These are phyloP conservation scores for Scelioninae gen. 2 DNA, from an alignment of 2,888 invertebrate species.

Conservation along the genomic window DNA sequence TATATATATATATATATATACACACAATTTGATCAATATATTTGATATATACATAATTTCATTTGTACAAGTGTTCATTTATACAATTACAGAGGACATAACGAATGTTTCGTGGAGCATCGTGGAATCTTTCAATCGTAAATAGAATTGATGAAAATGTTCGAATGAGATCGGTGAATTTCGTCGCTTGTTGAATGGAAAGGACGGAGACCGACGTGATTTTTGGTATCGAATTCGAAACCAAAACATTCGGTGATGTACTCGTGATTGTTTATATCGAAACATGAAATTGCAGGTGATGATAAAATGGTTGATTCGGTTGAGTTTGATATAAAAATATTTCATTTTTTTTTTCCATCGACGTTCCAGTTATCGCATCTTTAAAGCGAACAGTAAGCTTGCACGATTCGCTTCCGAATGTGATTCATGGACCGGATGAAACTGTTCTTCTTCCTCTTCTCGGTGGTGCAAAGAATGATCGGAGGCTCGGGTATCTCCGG, in stretches of 20 bases:
- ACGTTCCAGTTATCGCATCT: background rate
- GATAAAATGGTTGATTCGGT: background rate
- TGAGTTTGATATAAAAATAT: no score
- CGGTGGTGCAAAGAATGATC: constrained; percentile 73
- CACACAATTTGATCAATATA: no score
- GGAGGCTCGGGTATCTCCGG: constrained; percentile 66
- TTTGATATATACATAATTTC: no score
- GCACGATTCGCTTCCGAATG: constrained; percentile 45
- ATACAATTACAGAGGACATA: no score
- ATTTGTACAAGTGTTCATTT: no score
- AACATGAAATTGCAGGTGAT: background rate
- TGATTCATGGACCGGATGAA: constrained; percentile 37
- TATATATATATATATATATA: no score
- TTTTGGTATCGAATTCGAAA: background rate
- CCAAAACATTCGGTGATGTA: constrained; percentile 1
- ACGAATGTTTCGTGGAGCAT: no score
- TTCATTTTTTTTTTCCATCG: constrained; percentile 2
- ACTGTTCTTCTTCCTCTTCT: constrained; percentile 77
- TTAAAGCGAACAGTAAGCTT: constrained; percentile 49
- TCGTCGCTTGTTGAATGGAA: constrained; percentile 6
- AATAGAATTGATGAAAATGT: constrained; percentile 6
- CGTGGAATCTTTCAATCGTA: constrained; percentile 35
- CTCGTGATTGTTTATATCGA: no score
- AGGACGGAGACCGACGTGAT: constrained; percentile 18
- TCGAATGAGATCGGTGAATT: constrained; percentile 27